A percentile compares a stretch with the other conserved stretches of the same genome.
Conservation (phyloP, 2,888 invertebrate species). For the Philereme vetulata region DNA sequence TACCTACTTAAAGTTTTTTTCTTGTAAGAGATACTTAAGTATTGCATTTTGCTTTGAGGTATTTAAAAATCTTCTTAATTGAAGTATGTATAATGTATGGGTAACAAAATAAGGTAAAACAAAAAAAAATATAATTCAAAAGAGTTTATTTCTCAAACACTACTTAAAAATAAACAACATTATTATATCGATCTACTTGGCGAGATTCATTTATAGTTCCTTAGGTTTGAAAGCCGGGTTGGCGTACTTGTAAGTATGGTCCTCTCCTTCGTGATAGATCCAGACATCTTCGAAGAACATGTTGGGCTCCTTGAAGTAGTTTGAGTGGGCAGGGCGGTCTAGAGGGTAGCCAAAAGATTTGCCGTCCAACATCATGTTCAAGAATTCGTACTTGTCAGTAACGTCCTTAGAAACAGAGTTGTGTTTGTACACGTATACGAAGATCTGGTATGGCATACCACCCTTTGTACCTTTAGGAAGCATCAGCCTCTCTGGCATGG, state of each 20-base stretch:
- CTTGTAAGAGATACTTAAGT: too few species aligned
- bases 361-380: constrained; percentile 62
- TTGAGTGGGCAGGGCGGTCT: constrained; percentile 73
- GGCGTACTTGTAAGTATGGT: constrained; percentile 53
- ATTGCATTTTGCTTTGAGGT: too few species aligned
- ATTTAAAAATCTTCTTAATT: neutral
- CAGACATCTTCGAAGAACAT: constrained; percentile 84
- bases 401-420: constrained; percentile 63
- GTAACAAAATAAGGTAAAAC: neutral
- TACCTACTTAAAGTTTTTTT: too few species aligned
- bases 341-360: constrained; percentile 84
- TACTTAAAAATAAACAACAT: constrained; percentile 14
- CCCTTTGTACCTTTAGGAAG: constrained; percentile 88
- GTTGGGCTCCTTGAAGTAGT: constrained; percentile 81
- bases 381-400: constrained; percentile 27
- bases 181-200: constrained; percentile 7
- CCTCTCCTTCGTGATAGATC: constrained; percentile 78
- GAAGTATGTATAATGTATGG: neutral
- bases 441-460: constrained; percentile 87
- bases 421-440: constrained; percentile 85
- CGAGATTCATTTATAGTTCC: constrained; percentile 13
- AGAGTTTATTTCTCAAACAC: constrained; percentile 26
- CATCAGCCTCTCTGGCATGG: constrained; percentile 87
- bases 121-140: neutral
- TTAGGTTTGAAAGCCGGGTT: constrained; percentile 22